Percentiles rank a stretch among this genome's conserved stretches.
phyloP scores from a whole-genome alignment of 2,797 vertebrate species.

The Melopsittacus undulatus region DNA sequence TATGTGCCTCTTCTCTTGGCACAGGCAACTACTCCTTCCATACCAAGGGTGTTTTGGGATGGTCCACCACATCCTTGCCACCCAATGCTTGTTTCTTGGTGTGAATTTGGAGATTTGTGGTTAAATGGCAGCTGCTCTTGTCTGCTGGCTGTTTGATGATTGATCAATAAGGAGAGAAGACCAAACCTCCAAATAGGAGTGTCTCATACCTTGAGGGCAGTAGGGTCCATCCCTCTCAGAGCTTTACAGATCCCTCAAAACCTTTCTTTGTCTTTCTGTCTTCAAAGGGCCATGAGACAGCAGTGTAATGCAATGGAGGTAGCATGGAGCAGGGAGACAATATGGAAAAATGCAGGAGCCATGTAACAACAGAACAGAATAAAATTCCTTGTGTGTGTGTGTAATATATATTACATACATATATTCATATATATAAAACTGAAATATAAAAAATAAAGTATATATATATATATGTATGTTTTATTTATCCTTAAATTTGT shows the following conservation, averaged over 20 bases:
- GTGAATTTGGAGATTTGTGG: neutral
- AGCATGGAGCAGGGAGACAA: neutral
- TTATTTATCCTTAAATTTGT: neutral
- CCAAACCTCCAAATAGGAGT: neutral
- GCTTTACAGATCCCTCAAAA: neutral
- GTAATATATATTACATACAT: neutral
- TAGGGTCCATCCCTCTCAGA: neutral
- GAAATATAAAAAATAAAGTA: neutral
- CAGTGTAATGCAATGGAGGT: neutral
- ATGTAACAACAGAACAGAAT: neutral
- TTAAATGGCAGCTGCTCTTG: neutral
- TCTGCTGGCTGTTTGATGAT: neutral
- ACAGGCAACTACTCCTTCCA: fast-evolving
- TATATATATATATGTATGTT: neutral
- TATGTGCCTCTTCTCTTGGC: neutral
- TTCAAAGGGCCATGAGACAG: neutral
- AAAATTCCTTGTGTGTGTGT: neutral
- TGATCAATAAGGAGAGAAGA: neutral
- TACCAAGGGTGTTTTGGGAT: neutral
- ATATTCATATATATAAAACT: neutral
- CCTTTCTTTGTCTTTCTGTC: neutral
- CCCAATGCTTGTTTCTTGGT: neutral
- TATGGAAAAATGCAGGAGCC: neutral
- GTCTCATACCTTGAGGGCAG: neutral
- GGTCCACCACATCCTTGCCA: neutral